Percentiles rank a stretch among this genome's conserved stretches.
phyloP scores from a whole-genome alignment of 2,113 vertebrate genomes.

The Gorilla gorilla region DNA sequence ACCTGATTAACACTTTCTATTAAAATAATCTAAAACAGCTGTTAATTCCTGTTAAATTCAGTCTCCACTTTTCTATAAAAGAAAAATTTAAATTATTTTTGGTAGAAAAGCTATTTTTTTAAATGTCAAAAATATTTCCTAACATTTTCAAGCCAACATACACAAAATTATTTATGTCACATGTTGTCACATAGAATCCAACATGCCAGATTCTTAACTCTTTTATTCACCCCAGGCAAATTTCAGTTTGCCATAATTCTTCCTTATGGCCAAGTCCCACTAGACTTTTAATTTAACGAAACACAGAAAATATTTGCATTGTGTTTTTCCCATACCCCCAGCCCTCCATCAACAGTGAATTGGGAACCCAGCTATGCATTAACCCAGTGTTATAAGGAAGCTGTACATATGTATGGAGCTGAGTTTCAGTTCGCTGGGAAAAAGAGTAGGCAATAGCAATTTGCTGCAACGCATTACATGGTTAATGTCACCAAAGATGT shows the following conservation, averaged over 20 bases:
- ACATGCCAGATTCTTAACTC: slow-evolving; percentile 51
- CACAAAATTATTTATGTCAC: slow-evolving; percentile 78
- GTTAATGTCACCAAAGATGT: background rate
- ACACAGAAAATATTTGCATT: background rate
- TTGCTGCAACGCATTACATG: background rate
- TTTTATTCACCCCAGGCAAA: slow-evolving; percentile 37
- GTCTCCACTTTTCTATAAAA: slow-evolving; percentile 65
- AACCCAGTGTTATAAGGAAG: background rate
- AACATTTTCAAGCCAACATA: slow-evolving; percentile 87
- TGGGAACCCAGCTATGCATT: background rate
- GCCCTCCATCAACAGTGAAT: background rate
- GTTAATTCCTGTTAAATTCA: slow-evolving; percentile 42
- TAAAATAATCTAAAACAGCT: slow-evolving; percentile 46
- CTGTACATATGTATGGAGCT: accelerated
- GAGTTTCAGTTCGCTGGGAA: background rate
- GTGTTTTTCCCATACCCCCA: background rate
- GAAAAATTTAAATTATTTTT: slow-evolving; percentile 81
- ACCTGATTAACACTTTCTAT: background rate
- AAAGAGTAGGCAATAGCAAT: background rate
- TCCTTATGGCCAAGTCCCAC: slow-evolving; percentile 16
- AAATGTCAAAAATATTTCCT: slow-evolving; percentile 91
- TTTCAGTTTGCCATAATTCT: slow-evolving; percentile 37
- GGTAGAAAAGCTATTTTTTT: slow-evolving; percentile 84
- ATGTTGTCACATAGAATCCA: slow-evolving; percentile 84
- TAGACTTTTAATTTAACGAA: slow-evolving; percentile 18